These are phyloP conservation scores for Mus spicilegus DNA, from an alignment of 2,113 vertebrate species.

Conservation along the genomic window DNA sequence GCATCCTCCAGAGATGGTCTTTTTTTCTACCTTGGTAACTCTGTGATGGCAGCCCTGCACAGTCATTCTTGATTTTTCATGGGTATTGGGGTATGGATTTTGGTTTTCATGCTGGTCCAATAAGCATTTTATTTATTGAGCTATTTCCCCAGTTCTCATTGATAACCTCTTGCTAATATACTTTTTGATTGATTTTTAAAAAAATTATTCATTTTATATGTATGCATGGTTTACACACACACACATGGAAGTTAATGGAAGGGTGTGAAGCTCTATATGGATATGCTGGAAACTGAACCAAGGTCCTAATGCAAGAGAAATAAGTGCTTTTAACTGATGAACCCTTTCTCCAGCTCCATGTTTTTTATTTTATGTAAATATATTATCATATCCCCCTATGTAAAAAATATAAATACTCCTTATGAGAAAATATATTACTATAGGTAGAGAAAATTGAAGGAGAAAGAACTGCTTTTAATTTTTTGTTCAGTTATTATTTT, in stretches of 20 bases:
- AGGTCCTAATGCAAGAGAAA: neutral
- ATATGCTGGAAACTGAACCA: neutral
- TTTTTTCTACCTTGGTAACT: no score
- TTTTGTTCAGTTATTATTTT: neutral
- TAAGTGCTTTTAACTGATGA: neutral
- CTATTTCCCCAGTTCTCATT: neutral
- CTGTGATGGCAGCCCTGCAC: no score
- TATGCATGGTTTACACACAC: neutral
- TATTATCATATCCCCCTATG: neutral
- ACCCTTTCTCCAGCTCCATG: neutral
- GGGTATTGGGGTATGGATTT: no score
- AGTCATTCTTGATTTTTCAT: no score
- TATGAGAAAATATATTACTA: slow-evolving; percentile 10
- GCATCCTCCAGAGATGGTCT: no score
- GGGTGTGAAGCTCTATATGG: neutral
- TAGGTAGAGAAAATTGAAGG: neutral
- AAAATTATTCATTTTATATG: neutral
- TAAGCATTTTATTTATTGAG: no score
- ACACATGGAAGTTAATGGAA: neutral
- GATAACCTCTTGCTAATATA: neutral
- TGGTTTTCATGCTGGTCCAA: no score
- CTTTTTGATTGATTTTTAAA: neutral
- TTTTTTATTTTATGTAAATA: neutral
- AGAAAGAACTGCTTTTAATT: neutral
- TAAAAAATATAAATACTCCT: neutral